Base-by-base conservation (phyloP, 2,888 invertebrate species). In the Adelognathus sp. region DNA sequence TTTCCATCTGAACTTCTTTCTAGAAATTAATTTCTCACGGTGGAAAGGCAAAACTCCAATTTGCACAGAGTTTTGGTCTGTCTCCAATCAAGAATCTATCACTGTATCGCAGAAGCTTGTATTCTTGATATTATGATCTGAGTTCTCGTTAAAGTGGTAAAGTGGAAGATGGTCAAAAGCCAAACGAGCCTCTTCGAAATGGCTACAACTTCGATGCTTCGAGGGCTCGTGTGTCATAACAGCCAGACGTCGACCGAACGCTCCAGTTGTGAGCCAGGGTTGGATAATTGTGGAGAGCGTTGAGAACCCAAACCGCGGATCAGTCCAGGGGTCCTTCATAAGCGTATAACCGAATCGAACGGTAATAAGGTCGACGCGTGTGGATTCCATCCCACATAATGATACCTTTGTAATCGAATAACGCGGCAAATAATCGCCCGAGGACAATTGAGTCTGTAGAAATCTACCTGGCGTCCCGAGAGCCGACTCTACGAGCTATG, bases 391-490 rank as follows among this genome's bases (percentile, higher is more conserved):
- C 29, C 24, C 18, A 21, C 21, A 29, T 67, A 67, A 63, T 56
- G 33, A 67, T 44, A 58, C 16, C 24, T n/a, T 36, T n/a, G 36
- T 60, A 41, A 69, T 64, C 50, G 39, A 58, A 67, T 18, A 27
- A 21, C 27, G 24, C n/a, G 52, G 52, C 11, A 54, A 80, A 73
- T 52, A 69, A 76, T 67, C 50, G 73, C 80, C 52, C 14, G 54
- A 73, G 73, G 82, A 75, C 60, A 71, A 77, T 69, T 64, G 44
- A 63, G 54, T 50, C 29, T 60, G 72, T 72, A 76, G 76, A 67
- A 56, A 31, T 66, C 50, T 67, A 78, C 63, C 78, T 74, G 64
- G 24, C 9, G n/a, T n/a, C 33, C 50, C 63, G 29, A 52, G 77
- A 67, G 77, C 74, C 79, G 73, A 66, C 29, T 61, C 64, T 14